Evolutionary conservation across 1,140 invertebrate genomes (phyloP), one percentile per base, ranked within the genome.

Genomic region (Drosophila virilis): DNA sequence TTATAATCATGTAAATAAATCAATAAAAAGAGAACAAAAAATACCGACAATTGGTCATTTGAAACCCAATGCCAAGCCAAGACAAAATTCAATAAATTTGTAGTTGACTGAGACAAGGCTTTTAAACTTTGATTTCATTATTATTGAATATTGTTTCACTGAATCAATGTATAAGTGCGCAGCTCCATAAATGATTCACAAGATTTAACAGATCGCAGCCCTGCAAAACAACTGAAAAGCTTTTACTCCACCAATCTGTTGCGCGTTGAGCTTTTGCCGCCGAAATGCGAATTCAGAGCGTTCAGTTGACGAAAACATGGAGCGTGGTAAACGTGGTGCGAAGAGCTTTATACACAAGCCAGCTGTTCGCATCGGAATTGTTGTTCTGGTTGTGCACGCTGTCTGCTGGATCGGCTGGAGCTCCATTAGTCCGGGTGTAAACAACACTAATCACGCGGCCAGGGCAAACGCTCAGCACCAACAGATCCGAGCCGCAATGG

Each of bases 391-490:
- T 10, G 58, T 86, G 17, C 83, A 86, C 22, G 67, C 83, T 6
- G 58, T 77, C 2, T 78, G 72, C 35, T 86, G 84, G 83, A 8
- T 79, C 6, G 83, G 83, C 6, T 86, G 83, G 83, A 83, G 61
- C 58, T 61, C 68, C 12, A 75, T 78, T 0, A 68, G 78, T 15
- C 69, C 51, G 33, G 66, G 48, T 32, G 22, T 61, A 7, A 77
- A 40, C 8, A 51, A 43, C 57, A 59, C 33, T 8, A 86, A 59
- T 33, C 42, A 22, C 7, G 42, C 40, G n/a, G 42, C 42, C 13
- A 40, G 8, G 5, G 52, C 40, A n/a, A 69, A 73, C 37, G 71
- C 59, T 12, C 46, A 78, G 7, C 75, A 88, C 8, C 78, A 85
- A 22, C 64, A 54, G 15, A 46, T 85, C 2, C 48, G 71, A 48